Evolutionary conservation across 2,797 vertebrate genomes (phyloP).

Genomic region (Acanthopagrus latus): DNA sequence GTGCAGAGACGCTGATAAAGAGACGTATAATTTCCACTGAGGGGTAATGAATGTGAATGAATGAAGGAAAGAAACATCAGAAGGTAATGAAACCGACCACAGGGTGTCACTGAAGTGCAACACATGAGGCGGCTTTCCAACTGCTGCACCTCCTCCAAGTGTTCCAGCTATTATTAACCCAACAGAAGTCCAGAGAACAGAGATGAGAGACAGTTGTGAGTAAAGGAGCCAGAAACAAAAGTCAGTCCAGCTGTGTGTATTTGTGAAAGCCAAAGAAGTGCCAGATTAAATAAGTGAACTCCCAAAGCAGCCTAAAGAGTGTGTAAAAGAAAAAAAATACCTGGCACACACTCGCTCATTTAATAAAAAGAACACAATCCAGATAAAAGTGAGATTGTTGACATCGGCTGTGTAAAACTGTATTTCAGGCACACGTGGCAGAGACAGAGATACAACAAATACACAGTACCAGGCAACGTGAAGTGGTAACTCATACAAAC

Average conservation of each 20-base stretch:
- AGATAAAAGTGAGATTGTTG: slow-evolving; percentile 38
- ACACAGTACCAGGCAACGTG: slow-evolving; percentile 64
- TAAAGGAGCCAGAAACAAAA: slow-evolving; percentile 40
- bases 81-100: slow-evolving; percentile 41
- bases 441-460: slow-evolving; percentile 72
- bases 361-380: slow-evolving; percentile 22
- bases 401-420: slow-evolving; percentile 65
- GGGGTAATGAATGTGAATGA: slow-evolving; percentile 30
- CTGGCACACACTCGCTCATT: slow-evolving; percentile 9
- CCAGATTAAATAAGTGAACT: slow-evolving; percentile 57
- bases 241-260: slow-evolving; percentile 66
- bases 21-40: slow-evolving; percentile 16
- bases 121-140: not conserved
- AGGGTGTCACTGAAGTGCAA: slow-evolving; percentile 68
- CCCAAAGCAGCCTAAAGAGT: slow-evolving; percentile 12
- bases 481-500: slow-evolving; percentile 73
- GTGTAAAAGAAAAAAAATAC: slow-evolving; percentile 9
- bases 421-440: slow-evolving; percentile 77
- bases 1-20: slow-evolving; percentile 16
- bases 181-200: slow-evolving; percentile 8
- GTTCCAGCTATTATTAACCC: slow-evolving; percentile 34
- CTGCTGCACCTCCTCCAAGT: not conserved
- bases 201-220: slow-evolving; percentile 19
- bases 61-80: slow-evolving; percentile 1
- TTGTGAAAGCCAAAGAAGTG: slow-evolving; percentile 46